Conservation (phyloP, 2,113 vertebrate species). For the Grantiella picta region DNA sequence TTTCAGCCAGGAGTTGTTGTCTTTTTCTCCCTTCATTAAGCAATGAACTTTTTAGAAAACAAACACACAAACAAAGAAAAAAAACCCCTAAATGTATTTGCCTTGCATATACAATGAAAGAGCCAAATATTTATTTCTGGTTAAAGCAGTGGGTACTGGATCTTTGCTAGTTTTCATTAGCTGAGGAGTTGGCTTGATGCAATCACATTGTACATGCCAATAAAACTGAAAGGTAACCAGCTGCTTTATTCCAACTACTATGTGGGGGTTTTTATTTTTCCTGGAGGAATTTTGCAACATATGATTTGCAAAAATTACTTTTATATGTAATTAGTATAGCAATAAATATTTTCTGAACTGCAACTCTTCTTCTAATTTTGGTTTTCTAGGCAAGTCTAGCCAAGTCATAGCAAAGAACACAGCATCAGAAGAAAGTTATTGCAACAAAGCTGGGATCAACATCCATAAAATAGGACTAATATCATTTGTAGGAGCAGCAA, state of each 20-base stretch:
- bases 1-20: neutral
- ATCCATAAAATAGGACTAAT: neutral
- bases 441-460: neutral
- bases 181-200: neutral
- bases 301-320: constrained; percentile 5
- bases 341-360: constrained; percentile 3
- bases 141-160: neutral
- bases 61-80: too few species aligned
- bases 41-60: neutral
- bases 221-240: constrained; percentile 21
- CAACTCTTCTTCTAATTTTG: constrained; percentile 26
- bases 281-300: constrained; percentile 18
- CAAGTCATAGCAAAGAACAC: constrained; percentile 3
- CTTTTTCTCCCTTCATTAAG: neutral
- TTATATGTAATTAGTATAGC: neutral
- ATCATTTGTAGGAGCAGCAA: neutral
- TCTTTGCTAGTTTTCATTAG: neutral
- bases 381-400: neutral
- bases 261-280: neutral
- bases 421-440: neutral
- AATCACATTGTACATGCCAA: neutral
- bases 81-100: neutral
- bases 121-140: neutral
- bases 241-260: neutral
- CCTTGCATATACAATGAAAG: neutral